Evolutionary conservation across 2,113 vertebrate genomes (phyloP), one percentile per base, ranked within the genome.

Genomic region (Lynx canadensis): DNA sequence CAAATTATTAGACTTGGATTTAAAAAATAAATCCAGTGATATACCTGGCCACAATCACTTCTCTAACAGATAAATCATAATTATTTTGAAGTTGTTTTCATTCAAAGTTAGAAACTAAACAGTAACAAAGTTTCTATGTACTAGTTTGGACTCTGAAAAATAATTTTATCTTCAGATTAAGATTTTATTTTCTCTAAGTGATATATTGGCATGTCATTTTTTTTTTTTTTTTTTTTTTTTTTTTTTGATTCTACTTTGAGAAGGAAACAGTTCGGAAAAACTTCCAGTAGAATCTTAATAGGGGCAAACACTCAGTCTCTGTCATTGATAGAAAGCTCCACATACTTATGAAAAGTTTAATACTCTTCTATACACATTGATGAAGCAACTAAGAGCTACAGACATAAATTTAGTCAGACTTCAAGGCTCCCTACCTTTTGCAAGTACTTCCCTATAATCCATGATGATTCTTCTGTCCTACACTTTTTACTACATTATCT

Each of bases 81-180:
- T 90, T 68, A 79, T 86, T 87, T 71, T 97, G n/a, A 78, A 15
- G 33, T 69, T 81, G 11, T 73, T 97, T 95, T 89, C 16, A 84
- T 89, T 94, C 13, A 57, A 36, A 88, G 21, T 92, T 89, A 74
- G 41, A 97, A 97, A 88, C 23, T 60, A 76, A 96, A 38, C 15
- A 87, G 33, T 80, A 71, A 82, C 3, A 89, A 83, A 8, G 3
- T 55, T 73, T 80, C 31, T 16, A 9, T 65, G 38, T 83, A 7
- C 7, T 41, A 48, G 4, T 78, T 87, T 89, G 18, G 25, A 52
- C 5, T 65, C 25, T 95, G 41, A 86, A 96, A 97, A 93, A 78
- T 74, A 69, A 89, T 45, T 92, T 88, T 91, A 79, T 89, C 8
- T 95, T 84, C 21, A 57, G 33, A 68, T 79, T 83, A 85, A 92